Evolutionary conservation across 2,888 invertebrate genomes (phyloP), one percentile per base, ranked within the genome.

Genomic region (Stegana nigrithorax): DNA sequence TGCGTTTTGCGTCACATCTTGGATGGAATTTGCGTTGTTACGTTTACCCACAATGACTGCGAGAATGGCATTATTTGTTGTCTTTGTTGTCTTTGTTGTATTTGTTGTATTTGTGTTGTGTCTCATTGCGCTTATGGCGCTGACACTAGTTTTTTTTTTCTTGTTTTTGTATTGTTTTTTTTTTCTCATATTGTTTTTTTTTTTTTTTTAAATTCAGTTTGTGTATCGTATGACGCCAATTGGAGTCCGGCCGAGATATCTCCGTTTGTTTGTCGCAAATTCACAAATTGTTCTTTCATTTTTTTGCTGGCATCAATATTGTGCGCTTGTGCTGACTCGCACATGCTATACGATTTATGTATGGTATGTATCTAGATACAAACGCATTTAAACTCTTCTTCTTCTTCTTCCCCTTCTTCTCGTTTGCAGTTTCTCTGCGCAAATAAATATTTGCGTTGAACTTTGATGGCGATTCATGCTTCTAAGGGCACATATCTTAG

Each of bases 281-380:
- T 75, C 78, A 79, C 78, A 79, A 79, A 79, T 75, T 79, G 75
- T 79, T 73, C 69, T 71, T 79, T 77, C 73, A 75, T 77, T 78
- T 78, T 75, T 79, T 79, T n/a, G 78, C 73, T 78, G 51, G 14
- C 27, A 73, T 75, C 79, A 79, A 75, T 51, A 10, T 27, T 51
- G 26, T 27, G 19, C 19, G 44, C 10, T 44, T 51, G 75, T 73
- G 68, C 62, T 63, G 58, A 51, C 25, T 39, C 51, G 19, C 14
- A 39, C 26, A 27, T 59, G 10, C 12, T 36, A 61, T 21, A 63
- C 50, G 56, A n/a, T n/a, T n/a, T n/a, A n/a, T n/a, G n/a, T n/a
- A n/a, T n/a, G n/a, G n/a, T 29, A 27, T 57, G 10, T 59, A 44
- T 57, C 8, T 59, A 50, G 45, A 36, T 42, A 26, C 23, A 45